Evolutionary conservation across 2,113 vertebrate genomes (phyloP).

Genomic region (Mobula birostris): DNA sequence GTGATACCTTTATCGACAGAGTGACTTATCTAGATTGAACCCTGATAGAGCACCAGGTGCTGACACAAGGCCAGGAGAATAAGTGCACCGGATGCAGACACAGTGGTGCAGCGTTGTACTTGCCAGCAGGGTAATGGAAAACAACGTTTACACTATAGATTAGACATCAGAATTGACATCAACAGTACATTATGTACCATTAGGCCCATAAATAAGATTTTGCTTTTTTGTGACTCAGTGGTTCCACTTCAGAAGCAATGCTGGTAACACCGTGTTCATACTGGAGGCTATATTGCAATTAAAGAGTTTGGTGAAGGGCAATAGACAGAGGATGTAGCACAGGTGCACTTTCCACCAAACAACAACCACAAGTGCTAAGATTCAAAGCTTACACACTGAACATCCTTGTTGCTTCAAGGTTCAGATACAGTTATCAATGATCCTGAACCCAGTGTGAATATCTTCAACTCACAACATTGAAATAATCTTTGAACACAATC

Average conservation of each 20-base stretch:
- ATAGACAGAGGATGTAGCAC: not conserved
- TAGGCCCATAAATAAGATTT: not conserved
- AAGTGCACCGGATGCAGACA: conserved; percentile 8
- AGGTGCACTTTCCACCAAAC: not conserved
- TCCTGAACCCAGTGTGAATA: too few relatives aligned
- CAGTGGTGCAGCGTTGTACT: not conserved
- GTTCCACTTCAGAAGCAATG: not conserved
- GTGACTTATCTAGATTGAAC: not conserved
- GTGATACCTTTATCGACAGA: not conserved
- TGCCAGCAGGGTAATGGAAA: conserved; percentile 14
- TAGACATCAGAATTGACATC: conserved; percentile 23
- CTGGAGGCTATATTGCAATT: not conserved
- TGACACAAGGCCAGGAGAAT: not conserved
- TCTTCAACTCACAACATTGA: not conserved
- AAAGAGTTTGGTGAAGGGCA: not conserved
- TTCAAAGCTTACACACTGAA: not conserved
- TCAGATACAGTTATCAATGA: too few relatives aligned
- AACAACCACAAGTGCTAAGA: not conserved
- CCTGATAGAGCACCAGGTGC: not conserved
- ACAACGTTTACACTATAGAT: conserved; percentile 12
- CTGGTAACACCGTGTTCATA: not conserved
- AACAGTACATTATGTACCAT: conserved; percentile 16
- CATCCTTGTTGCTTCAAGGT: too few relatives aligned
- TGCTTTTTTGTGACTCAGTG: not conserved
- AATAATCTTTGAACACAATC: too few relatives aligned